Percentiles rank a stretch among this genome's conserved stretches.
Evolutionary conservation across 2,888 invertebrate genomes (phyloP).

Genomic region (Blera fallax): DNA sequence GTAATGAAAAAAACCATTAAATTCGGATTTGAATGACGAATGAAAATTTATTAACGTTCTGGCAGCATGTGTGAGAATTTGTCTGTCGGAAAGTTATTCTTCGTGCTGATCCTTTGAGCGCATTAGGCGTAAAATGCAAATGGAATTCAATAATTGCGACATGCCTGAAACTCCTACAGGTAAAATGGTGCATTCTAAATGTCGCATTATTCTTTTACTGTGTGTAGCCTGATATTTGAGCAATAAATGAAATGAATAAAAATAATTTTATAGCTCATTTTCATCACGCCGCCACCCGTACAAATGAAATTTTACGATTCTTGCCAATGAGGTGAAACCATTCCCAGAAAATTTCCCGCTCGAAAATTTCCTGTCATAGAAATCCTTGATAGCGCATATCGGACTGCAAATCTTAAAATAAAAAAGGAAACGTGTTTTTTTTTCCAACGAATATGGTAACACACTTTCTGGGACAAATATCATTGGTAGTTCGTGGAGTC

Average conservation of each 20-base stretch:
- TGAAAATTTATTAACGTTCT: background rate
- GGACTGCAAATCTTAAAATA: background rate
- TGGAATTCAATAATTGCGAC: background rate
- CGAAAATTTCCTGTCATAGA: background rate
- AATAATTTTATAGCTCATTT: constrained; percentile 7
- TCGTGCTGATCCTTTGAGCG: background rate
- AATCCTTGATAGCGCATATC: background rate
- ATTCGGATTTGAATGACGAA: background rate
- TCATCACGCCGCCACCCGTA: background rate
- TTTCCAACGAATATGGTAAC: background rate
- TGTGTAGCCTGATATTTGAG: background rate
- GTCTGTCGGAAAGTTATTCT: background rate
- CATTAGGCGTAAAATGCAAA: background rate
- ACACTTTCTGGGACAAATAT: background rate
- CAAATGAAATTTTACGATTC: constrained; percentile 4
- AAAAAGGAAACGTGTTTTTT: background rate
- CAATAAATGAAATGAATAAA: constrained; percentile 6
- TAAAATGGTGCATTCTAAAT: background rate
- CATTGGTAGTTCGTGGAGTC: background rate
- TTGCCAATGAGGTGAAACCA: background rate
- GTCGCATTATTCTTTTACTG: background rate
- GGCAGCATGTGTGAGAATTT: background rate
- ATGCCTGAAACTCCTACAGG: background rate
- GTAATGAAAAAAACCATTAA: background rate
- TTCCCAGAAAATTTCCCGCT: background rate